Conservation (phyloP, 2,888 invertebrate genomes). For the Phasia obesa region DNA sequence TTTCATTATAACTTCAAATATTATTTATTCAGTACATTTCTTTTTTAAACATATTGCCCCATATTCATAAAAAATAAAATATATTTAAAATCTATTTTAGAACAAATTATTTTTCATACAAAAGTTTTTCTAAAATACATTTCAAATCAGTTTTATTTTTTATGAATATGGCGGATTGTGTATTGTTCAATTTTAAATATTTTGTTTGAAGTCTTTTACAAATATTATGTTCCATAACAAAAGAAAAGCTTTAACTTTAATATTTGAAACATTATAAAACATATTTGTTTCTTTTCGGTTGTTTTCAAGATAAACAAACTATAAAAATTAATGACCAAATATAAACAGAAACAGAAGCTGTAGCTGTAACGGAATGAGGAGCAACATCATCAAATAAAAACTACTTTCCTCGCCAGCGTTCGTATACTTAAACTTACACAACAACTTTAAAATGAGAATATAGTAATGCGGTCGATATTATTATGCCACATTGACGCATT, state of each 20-base stretch:
- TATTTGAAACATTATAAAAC: slow-evolving; percentile 58
- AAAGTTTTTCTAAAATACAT: too few relatives aligned
- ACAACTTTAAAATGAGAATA: slow-evolving; percentile 32
- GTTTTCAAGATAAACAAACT: slow-evolving; percentile 70
- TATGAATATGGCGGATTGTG: too few relatives aligned
- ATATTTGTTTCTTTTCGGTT: slow-evolving; percentile 63
- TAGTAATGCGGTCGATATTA: slow-evolving; percentile 72
- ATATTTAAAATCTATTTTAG: too few relatives aligned
- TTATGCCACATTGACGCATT: slow-evolving; percentile 73
- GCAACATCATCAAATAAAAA: slow-evolving; percentile 26
- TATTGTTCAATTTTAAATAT: neutral
- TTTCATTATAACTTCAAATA: too few relatives aligned
- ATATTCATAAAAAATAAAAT: too few relatives aligned
- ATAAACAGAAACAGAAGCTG: slow-evolving; percentile 42
- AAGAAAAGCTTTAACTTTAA: slow-evolving; percentile 40
- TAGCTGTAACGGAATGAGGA: slow-evolving; percentile 11
- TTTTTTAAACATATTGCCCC: too few relatives aligned
- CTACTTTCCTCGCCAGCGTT: slow-evolving; percentile 41
- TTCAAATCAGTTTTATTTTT: too few relatives aligned
- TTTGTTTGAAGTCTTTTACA: slow-evolving; percentile 12
- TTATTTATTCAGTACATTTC: too few relatives aligned
- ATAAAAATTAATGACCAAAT: slow-evolving; percentile 68
- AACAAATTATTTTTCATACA: too few relatives aligned
- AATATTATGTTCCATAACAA: slow-evolving; percentile 1
- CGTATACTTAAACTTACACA: slow-evolving; percentile 6